These are phyloP conservation scores for Drosophila yooni DNA, from an alignment of 2,888 invertebrate species.

Conservation along the genomic window DNA sequence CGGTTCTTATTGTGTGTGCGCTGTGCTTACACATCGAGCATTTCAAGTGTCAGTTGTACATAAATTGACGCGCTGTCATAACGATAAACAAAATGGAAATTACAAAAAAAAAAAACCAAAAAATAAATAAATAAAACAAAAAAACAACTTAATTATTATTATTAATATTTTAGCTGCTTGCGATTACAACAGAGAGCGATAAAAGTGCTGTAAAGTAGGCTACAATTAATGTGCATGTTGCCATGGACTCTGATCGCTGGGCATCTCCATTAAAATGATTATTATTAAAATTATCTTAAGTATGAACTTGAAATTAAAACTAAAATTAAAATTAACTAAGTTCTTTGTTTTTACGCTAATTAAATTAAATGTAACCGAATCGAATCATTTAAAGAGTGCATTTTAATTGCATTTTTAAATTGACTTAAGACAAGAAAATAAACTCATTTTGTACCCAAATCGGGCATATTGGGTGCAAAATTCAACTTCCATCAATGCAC, in stretches of 20 bases:
- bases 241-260: no score
- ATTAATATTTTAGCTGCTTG: slow-evolving; percentile 1
- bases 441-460: background rate
- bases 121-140: slow-evolving; percentile 2
- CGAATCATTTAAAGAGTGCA: no score
- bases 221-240: background rate
- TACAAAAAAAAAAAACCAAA: background rate
- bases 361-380: background rate
- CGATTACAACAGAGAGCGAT: background rate
- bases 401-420: background rate
- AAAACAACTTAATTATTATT: background rate
- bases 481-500: background rate
- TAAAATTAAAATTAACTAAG: background rate
- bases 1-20: background rate
- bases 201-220: background rate
- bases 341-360: background rate
- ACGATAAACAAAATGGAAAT: background rate
- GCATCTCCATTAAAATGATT: background rate
- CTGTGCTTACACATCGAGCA: slow-evolving; percentile 7
- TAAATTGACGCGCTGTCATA: slow-evolving; percentile 13
- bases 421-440: background rate
- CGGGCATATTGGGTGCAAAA: background rate
- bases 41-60: slow-evolving; percentile 15
- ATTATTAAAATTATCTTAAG: background rate
- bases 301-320: background rate